Evolutionary conservation across 1,140 invertebrate genomes (phyloP).

Genomic region (Homalodisca vitripennis): DNA sequence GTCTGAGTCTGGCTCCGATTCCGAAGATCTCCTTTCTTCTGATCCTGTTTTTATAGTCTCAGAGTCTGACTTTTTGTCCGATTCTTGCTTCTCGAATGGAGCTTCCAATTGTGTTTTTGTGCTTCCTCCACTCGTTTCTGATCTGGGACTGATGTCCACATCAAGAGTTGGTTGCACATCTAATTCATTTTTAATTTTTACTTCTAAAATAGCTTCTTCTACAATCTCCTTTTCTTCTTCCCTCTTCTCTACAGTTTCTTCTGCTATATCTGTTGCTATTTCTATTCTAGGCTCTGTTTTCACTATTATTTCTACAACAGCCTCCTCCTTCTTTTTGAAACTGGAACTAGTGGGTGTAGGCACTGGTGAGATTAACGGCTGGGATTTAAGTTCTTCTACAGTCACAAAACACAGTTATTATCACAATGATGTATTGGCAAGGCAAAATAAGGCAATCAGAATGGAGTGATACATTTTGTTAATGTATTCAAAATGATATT

Average conservation of each 20-base stretch:
- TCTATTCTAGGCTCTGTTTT: neutral
- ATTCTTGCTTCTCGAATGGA: constrained; percentile 3
- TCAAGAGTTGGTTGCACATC: constrained; percentile 14
- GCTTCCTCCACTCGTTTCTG: constrained; percentile 1
- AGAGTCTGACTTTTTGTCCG: constrained; percentile 9
- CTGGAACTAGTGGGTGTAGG: constrained; percentile 3
- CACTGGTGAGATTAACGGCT: constrained; percentile 2
- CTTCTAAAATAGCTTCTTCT: constrained; percentile 18
- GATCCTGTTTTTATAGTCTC: constrained; percentile 29
- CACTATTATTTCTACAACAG: neutral
- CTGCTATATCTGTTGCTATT: neutral
- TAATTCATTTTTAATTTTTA: constrained; percentile 6
- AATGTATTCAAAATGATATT: too few relatives aligned
- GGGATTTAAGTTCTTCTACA: constrained; percentile 1
- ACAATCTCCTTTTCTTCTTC: constrained; percentile 10
- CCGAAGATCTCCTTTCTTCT: constrained; percentile 67
- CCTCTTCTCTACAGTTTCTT: neutral
- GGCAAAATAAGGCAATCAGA: too few relatives aligned
- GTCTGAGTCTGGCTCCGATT: constrained; percentile 72
- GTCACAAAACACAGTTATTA: too few relatives aligned
- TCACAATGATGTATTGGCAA: too few relatives aligned
- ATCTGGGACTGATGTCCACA: neutral
- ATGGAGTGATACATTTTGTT: too few relatives aligned
- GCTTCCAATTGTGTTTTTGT: constrained; percentile 11
- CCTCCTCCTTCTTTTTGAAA: neutral